Percentiles rank a stretch among this genome's conserved stretches.
These are phyloP conservation scores for Poeciliopsis gracilis DNA, from an alignment of 2,797 vertebrate species.

Conservation along the genomic window DNA sequence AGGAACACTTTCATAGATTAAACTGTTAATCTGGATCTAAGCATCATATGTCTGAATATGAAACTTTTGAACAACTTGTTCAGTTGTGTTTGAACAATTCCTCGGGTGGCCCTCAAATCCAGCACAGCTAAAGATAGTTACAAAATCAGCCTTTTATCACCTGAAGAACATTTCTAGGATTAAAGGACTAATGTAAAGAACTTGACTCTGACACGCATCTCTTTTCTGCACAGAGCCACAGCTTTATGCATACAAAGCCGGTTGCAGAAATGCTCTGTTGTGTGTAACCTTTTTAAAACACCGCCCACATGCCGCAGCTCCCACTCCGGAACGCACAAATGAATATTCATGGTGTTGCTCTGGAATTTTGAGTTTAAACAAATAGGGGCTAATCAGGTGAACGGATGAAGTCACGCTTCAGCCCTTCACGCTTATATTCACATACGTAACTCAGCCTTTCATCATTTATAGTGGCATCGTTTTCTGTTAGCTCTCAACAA, in stretches of 20 bases:
- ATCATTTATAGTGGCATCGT: not conserved
- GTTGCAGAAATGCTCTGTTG: not conserved
- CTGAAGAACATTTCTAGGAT: no score
- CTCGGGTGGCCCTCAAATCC: not conserved
- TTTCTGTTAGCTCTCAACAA: not conserved
- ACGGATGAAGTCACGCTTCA: not conserved
- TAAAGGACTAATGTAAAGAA: no score
- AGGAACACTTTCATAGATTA: not conserved
- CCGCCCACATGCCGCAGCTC: conserved; percentile 19
- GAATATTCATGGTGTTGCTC: conserved; percentile 41
- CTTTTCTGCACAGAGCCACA: not conserved
- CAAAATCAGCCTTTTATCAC: no score
- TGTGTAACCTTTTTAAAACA: conserved; percentile 23
- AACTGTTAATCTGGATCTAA: no score
- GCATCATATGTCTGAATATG: no score
- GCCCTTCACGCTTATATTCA: not conserved
- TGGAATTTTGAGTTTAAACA: conserved; percentile 23
- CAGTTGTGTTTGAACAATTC: not conserved
- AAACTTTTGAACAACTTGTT: no score
- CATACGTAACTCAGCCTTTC: not conserved
- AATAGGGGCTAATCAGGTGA: conserved; percentile 8
- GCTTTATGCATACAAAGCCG: not conserved
- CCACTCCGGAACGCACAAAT: conserved; percentile 34
- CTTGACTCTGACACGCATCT: not conserved
- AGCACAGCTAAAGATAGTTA: not conserved